Conservation (phyloP, 2,113 vertebrate species). For the Oceanodroma tethys region DNA sequence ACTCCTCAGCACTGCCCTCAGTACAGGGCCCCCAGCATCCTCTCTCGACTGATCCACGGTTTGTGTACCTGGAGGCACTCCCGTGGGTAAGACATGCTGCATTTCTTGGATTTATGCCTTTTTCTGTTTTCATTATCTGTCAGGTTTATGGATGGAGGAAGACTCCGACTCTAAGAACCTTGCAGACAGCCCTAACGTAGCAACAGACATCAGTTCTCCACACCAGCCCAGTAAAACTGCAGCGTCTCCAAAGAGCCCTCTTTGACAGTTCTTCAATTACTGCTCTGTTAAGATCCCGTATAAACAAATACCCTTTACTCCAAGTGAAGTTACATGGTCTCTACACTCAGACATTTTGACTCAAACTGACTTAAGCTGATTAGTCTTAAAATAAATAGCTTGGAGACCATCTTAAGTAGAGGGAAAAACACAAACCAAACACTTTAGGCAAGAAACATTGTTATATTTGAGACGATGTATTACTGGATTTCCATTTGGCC, state of each 20-base stretch:
- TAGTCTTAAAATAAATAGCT: not conserved
- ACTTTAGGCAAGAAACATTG: not conserved
- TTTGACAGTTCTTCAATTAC: not conserved
- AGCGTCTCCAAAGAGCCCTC: not conserved
- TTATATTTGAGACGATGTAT: not conserved
- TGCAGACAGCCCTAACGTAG: fast-evolving
- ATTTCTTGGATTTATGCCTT: not conserved
- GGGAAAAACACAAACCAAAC: not conserved
- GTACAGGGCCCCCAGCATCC: not conserved
- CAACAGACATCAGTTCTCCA: not conserved
- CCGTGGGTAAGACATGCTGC: not conserved
- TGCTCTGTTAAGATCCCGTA: not conserved
- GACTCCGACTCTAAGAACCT: not conserved
- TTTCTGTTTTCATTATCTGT: not conserved
- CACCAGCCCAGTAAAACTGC: not conserved
- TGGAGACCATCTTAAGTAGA: not conserved
- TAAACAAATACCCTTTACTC: not conserved
- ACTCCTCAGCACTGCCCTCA: not conserved
- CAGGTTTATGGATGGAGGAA: not conserved
- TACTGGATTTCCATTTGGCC: constrained; percentile 4
- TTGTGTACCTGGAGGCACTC: not conserved
- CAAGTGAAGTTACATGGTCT: not conserved
- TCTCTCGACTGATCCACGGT: not conserved
- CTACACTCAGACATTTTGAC: not conserved
- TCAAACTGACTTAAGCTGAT: not conserved